Percentiles rank a stretch among this genome's conserved stretches.
Evolutionary conservation across 1,140 invertebrate species (phyloP).

Genomic region (Philopotamus ludificatus): DNA sequence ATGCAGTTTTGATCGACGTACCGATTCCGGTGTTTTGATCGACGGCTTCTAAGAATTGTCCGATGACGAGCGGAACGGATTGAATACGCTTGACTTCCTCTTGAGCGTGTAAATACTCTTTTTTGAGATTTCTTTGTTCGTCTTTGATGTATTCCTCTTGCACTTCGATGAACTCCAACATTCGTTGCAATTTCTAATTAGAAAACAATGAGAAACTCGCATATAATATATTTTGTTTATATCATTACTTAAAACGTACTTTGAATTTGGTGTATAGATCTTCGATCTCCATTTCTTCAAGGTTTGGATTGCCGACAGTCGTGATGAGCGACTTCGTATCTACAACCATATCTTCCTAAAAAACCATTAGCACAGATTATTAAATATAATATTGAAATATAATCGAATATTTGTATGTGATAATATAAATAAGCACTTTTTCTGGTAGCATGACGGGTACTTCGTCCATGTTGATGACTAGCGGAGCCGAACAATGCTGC

Average conservation of each 20-base stretch:
- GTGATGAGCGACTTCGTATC: conserved; percentile 48
- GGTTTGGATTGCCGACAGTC: conserved; percentile 49
- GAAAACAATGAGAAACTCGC: no score
- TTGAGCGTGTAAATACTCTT: conserved; percentile 96
- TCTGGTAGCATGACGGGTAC: conserved; percentile 15
- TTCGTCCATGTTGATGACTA: conserved; percentile 21
- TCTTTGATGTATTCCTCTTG: conserved; percentile 99
- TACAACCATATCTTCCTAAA: conserved; percentile 52
- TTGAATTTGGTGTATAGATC: conserved; percentile 95
- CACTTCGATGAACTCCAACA: conserved; percentile 94
- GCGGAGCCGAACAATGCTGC: no score
- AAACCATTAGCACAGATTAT: conserved; percentile 11
- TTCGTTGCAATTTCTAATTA: conserved; percentile 93
- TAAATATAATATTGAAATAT: not conserved
- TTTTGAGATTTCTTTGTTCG: conserved; percentile 96
- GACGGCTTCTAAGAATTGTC: conserved; percentile 96
- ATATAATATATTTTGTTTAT: not conserved
- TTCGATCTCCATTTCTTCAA: conserved; percentile 55
- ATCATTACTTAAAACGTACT: conserved; percentile 53
- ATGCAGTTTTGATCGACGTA: conserved; percentile 27
- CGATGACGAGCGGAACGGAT: conserved; percentile 95
- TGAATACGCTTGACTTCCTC: conserved; percentile 98
- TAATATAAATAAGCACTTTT: not conserved
- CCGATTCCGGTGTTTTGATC: conserved; percentile 97
- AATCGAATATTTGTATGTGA: not conserved